Evolutionary conservation across 1,140 invertebrate species (phyloP), one percentile per base, ranked within the genome.

Genomic region (Araneus ventricosus): DNA sequence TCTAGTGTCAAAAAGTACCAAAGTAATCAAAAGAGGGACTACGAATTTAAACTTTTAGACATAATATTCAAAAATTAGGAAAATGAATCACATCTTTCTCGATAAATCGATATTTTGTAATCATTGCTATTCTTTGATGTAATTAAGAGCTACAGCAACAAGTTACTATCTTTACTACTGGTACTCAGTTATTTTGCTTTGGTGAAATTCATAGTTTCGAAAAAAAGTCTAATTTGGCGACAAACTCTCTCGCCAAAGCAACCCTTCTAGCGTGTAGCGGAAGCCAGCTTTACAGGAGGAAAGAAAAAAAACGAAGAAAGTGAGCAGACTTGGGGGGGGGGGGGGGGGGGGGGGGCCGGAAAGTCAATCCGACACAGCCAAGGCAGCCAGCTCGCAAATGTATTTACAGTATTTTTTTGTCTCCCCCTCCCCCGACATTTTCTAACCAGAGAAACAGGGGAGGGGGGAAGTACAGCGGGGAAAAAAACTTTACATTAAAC

Each of bases 401-500:
- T 91, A 91, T 91, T 91, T 91, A 91, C 79, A 82, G 89, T 45
- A 37, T 91, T 91, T 91, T 91, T 84, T 37, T 84, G 63, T 63
- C 79, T 27, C 34, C 59, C 57, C 59, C 24, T 22, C 24, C 37
- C 27, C 41, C 17, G 70, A 75, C 70, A 37, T 75, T 75, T 37
- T 75, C 70, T 75, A 75, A 75, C 70, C 70, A 37, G 70, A 30
- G 20, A 75, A 24, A 34, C 59, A 67, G 24, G 5, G 79, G 1
- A 24, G 24, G 57, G 75, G 75, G 10, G 30, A 75, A 63, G 41
- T 67, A 67, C 27, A 37, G 45, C 7, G 22, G 45, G 27, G 30
- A 45, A 90, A 67, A 84, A 91, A 91, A 84, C 20, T 91, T 84
- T 91, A 91, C 89, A 91, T 84, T 91, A 91, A 91, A 91, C 89